Evolutionary conservation across 2,797 vertebrate species (phyloP).

Genomic region (Cossypha caffra): DNA sequence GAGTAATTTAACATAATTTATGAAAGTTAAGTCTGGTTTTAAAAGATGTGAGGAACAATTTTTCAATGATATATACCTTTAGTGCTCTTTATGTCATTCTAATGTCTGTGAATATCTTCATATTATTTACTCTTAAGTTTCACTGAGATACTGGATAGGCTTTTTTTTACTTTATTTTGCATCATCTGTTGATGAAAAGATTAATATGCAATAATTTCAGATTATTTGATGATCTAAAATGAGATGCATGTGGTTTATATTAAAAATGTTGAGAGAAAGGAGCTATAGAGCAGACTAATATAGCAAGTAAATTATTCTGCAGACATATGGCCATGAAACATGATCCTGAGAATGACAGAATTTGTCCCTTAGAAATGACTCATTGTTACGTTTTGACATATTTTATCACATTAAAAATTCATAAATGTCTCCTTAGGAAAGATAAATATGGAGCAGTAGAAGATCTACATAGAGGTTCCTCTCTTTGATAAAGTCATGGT

Average conservation of each 20-base stretch:
- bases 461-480: slow-evolving; percentile 12
- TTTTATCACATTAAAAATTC: slow-evolving; percentile 67
- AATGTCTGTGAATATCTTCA: neutral
- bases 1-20: neutral
- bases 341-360: slow-evolving; percentile 42
- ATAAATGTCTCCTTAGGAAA: slow-evolving; percentile 52
- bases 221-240: neutral
- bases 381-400: slow-evolving; percentile 48
- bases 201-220: neutral
- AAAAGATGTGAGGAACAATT: neutral
- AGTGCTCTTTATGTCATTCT: neutral
- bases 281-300: slow-evolving; percentile 1
- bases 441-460: slow-evolving; percentile 2
- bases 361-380: slow-evolving; percentile 55
- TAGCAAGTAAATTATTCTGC: slow-evolving; percentile 18
- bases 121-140: neutral
- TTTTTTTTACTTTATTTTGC: neutral
- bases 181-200: neutral
- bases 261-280: slow-evolving; percentile 2
- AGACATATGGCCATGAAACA: slow-evolving; percentile 29
- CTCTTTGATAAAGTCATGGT: neutral
- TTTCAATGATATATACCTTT: neutral
- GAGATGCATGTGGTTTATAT: neutral
- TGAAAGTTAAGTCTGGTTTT: neutral
- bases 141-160: neutral